Conservation (phyloP, 2,888 invertebrate species). For the Candidula unifasciata region DNA sequence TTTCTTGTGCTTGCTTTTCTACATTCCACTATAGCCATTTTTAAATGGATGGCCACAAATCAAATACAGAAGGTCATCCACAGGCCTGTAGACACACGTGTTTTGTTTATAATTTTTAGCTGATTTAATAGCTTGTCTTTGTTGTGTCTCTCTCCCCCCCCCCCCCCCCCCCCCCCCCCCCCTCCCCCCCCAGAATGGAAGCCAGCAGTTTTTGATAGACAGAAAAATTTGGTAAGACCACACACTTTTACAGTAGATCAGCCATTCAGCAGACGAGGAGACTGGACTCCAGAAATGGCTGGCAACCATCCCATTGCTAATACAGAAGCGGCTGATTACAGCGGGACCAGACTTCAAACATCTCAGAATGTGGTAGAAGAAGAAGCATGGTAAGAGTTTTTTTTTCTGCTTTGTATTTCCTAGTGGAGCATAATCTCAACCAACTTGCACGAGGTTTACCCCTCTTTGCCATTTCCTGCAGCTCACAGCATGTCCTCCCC, state of each 20-base stretch:
- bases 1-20: too few relatives aligned
- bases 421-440: background rate
- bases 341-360: background rate
- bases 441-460: background rate
- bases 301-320: background rate
- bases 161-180: too few relatives aligned
- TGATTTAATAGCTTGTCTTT: too few relatives aligned
- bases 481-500: too few relatives aligned
- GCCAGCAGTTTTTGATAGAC: background rate
- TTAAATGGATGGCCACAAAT: too few relatives aligned
- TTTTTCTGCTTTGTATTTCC: background rate
- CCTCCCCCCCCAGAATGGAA: background rate
- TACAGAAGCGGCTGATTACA: background rate
- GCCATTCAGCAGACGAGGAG: background rate
- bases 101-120: too few relatives aligned
- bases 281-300: background rate
- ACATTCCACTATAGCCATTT: too few relatives aligned
- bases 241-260: background rate
- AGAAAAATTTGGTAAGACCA: background rate
- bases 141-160: too few relatives aligned
- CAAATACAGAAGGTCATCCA: too few relatives aligned
- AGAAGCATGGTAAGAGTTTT: background rate
- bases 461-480: too few relatives aligned
- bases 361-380: background rate
- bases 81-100: too few relatives aligned